A percentile compares a stretch with the other conserved stretches of the same genome.
phyloP scores from a whole-genome alignment of 2,888 invertebrate species.

The Amphimallon solstitiale region DNA sequence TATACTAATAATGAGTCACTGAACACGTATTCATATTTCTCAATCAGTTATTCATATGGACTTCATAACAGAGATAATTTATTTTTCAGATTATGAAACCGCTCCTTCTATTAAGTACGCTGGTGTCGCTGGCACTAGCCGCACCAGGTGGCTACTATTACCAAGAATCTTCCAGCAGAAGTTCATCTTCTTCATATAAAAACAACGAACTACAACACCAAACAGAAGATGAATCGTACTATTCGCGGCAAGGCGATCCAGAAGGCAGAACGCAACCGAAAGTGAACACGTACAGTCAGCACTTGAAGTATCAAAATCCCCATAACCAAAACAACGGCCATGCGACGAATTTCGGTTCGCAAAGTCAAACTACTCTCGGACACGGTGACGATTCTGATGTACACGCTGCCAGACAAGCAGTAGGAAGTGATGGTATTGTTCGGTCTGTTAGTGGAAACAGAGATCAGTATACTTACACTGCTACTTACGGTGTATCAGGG shows the following conservation, averaged over 20 bases:
- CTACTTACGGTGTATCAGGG: conserved; percentile 25
- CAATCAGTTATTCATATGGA: no score
- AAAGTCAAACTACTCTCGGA: neutral
- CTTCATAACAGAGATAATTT: no score
- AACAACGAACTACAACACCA: conserved; percentile 61
- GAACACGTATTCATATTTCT: no score
- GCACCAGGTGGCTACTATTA: conserved; percentile 56
- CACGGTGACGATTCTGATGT: conserved; percentile 17
- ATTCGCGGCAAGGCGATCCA: conserved; percentile 59
- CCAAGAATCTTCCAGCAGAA: conserved; percentile 60
- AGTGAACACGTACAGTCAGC: conserved; percentile 58
- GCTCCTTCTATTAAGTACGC: neutral
- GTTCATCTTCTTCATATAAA: conserved; percentile 57
- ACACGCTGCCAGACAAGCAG: conserved; percentile 17
- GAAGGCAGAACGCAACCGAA: conserved; percentile 56
- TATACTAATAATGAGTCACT: no score
- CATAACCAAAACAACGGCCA: conserved; percentile 40
- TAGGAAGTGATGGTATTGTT: conserved; percentile 9
- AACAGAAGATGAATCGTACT: conserved; percentile 60
- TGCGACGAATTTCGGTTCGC: neutral
- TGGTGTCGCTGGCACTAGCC: conserved; percentile 36
- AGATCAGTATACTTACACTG: conserved; percentile 29
- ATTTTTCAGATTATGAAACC: conserved; percentile 7
- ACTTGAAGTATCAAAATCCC: conserved; percentile 60
- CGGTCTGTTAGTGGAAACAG: conserved; percentile 14